Conservation (phyloP, 2,888 invertebrate genomes). For the Macrophya alboannulata region DNA sequence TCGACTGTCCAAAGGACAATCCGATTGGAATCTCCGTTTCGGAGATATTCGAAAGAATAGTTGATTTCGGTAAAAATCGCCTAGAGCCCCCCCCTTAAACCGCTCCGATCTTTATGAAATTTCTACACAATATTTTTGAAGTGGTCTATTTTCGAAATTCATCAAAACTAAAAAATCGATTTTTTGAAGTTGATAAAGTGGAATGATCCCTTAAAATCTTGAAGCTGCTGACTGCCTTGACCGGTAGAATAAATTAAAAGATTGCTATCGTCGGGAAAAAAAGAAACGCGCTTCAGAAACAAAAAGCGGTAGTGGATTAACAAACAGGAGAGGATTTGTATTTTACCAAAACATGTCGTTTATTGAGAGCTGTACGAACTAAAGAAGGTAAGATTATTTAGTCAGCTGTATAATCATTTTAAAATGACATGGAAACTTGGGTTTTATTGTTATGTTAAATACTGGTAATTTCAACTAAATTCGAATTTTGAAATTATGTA, state of each 20-base stretch:
- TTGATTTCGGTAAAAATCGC: too few species aligned
- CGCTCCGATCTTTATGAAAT: too few species aligned
- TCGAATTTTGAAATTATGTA: background rate
- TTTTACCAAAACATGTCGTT: background rate
- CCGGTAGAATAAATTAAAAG: background rate
- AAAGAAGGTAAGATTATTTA: background rate
- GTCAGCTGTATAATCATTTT: background rate
- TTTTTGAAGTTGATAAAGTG: too few species aligned
- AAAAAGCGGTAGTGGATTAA: background rate
- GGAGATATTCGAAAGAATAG: too few species aligned
- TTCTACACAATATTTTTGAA: too few species aligned
- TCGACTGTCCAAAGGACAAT: too few species aligned
- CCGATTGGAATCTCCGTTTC: too few species aligned
- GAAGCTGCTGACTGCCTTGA: background rate
- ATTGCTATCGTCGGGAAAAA: background rate
- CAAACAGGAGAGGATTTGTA: background rate
- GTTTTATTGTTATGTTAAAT: background rate
- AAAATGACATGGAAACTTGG: background rate
- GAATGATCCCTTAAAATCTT: background rate
- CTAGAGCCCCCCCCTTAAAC: too few species aligned
- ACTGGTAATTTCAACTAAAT: background rate
- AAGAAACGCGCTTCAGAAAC: constrained; percentile 6
- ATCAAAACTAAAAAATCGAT: too few species aligned
- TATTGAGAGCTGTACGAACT: background rate
- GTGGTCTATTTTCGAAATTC: too few species aligned